Base-by-base conservation (phyloP, 1,140 invertebrate genomes). In the Drosophila tsacasi region DNA sequence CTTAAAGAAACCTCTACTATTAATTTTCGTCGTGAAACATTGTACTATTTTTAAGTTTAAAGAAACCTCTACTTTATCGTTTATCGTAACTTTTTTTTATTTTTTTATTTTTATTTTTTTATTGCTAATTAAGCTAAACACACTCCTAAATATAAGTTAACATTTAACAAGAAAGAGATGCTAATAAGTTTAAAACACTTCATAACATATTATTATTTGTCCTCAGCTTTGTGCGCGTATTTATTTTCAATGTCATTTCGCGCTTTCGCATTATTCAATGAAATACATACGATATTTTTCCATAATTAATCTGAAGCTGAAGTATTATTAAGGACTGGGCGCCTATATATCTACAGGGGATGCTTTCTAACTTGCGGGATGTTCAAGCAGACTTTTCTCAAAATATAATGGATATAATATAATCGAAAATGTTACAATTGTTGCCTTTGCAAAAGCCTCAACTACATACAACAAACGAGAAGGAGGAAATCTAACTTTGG, bases 261-360 rank as follows among this genome's bases (percentile, higher is more conserved):
- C 42, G 50, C 54, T 58, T 27, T 32, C 21, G 46, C 47, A 63
- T 64, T 64, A 60, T 58, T 44, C 42, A 68, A 35, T 57, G 30
- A 81, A 81, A 84, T 62, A 66, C 73, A 75, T 75, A 52, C 61
- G 35, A 76, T 84, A 84, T 84, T 85, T 84, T 84, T 85, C 50
- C 69, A 85, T 74, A 59, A 76, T 55, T 42, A 71, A 49, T 21
- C 2, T n/a, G n/a, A n/a, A n/a, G 12, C 0, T 55, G 52, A 17
- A 8, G 3, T 54, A 15, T 35, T 54, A 54, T 19, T 52, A 1
- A 6, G 1, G 7, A 3, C 5, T 1, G 19, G 19, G 40, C 0
- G 30, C 30, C 30, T n/a, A 10, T 1, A 3, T 8, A 42, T 37
- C 12, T 5, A 37, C 13, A 3, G 35, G 12, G 13, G 35, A 37